Base-by-base conservation (phyloP, 2,888 invertebrate genomes). In the Anthophora plumipes region DNA sequence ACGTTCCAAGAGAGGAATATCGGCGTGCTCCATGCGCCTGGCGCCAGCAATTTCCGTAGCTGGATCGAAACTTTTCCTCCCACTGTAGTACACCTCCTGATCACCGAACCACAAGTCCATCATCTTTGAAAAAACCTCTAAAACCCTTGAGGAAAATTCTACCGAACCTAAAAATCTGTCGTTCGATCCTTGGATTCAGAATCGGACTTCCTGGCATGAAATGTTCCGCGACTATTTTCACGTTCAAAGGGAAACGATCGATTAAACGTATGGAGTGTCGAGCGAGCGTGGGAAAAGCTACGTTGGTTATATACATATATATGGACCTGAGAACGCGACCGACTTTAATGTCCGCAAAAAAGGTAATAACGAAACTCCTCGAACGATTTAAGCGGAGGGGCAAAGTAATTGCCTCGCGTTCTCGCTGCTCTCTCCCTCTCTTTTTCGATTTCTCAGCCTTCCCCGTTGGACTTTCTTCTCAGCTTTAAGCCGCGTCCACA, bases 1-100 rank as follows among this genome's bases (percentile, higher is more conserved):
- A 25, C 74, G 80, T 57, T 86, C 76, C 11, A 94, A 84, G 6
- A 68, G 68, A 5, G 88, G 82, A 1, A 93, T 41, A 83, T 94
- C 94, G 0, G 76, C 73, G 22, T 83, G 80, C 59, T 87, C 83
- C 41, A 88, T 86, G 12, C 86, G 83, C 39, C 85, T 74, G 1
- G 59, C 57, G 2, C 77, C 79, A 0, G 9, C 1, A 14, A 85
- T 67, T 12, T 25, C 54, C 3, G 64, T 1, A 25, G 39, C 14
- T 0, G 67, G n/a, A 4, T 48, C 54, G 7, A 55, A 5, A 2
- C 4, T 11, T 7, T 22, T 31, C 2, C 4, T 5, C 3, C 57
- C 59, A 7, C 0, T 5, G 43, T 68, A 59, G 25, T 70, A 41
- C 6, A 14, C 9, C 1, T 55, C 52, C 2, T 64, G n/a, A 6